Conservation (phyloP, 2,888 invertebrate genomes). For the Melieria picta region DNA sequence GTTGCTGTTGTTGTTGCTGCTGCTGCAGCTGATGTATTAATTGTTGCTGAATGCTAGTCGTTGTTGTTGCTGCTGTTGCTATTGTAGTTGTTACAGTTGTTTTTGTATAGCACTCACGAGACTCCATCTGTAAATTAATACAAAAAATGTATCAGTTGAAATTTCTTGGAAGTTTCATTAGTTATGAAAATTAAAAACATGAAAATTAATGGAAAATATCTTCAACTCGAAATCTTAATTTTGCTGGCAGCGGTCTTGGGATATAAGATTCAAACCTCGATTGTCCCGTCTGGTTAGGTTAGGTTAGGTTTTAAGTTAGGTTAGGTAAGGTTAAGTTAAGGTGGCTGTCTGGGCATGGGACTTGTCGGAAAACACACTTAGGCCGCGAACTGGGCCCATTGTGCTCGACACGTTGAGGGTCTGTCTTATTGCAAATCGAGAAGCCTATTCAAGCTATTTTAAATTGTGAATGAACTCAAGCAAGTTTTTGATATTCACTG, state of each 20-base stretch:
- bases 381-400: no score
- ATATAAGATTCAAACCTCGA: no score
- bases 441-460: no score
- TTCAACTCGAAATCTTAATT: neutral
- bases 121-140: conserved; percentile 48
- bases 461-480: no score
- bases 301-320: neutral
- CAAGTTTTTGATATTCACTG: no score
- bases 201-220: conserved; percentile 12
- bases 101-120: conserved; percentile 39
- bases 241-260: no score
- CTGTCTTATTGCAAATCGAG: no score
- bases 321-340: neutral
- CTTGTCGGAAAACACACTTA: no score
- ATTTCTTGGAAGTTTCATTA: no score
- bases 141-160: neutral
- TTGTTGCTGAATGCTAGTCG: conserved; percentile 37
- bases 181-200: conserved; percentile 8
- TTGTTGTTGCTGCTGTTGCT: conserved; percentile 35
- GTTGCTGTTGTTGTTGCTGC: conserved; percentile 38
- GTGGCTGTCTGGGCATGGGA: no score
- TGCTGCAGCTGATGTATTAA: conserved; percentile 33
- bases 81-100: conserved; percentile 41
- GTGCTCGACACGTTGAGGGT: no score
- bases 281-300: neutral